phyloP scores from a whole-genome alignment of 2,113 vertebrate genomes.

The Heterotilapia buettikoferi region DNA sequence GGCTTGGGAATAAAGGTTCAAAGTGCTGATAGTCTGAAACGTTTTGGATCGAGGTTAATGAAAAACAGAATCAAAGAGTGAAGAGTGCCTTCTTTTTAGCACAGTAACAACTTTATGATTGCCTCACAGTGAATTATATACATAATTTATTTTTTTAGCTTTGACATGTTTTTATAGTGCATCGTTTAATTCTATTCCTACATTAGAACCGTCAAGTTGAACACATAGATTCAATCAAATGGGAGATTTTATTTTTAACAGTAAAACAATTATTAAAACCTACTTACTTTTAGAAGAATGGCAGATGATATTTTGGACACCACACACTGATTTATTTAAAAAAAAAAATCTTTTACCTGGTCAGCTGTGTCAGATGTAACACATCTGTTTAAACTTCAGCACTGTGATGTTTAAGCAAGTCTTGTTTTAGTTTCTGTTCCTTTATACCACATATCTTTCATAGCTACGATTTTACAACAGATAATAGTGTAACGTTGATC shows the following conservation, averaged over 20 bases:
- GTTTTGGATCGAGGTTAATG: not conserved
- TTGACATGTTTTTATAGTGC: fast-evolving
- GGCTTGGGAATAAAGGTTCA: not conserved
- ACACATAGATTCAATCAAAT: fast-evolving
- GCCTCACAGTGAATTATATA: not conserved
- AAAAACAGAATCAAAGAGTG: not conserved
- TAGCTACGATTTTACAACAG: not conserved
- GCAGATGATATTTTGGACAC: not conserved
- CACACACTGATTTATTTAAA: not conserved
- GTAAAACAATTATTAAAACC: not conserved
- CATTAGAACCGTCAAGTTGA: fast-evolving
- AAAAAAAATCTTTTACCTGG: fast-evolving
- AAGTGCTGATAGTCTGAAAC: fast-evolving
- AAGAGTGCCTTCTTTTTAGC: not conserved
- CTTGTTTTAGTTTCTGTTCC: not conserved
- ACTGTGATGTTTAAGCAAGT: not conserved
- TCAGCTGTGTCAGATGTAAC: not conserved
- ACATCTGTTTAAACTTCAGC: not conserved
- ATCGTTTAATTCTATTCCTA: not conserved
- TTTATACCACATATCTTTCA: not conserved
- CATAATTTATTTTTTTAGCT: not conserved
- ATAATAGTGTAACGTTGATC: not conserved
- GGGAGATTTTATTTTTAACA: fast-evolving
- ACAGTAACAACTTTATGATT: not conserved
- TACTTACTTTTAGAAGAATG: not conserved